Base-by-base conservation (phyloP, 2,797 vertebrate species). In the Sebastes hopkinsi region DNA sequence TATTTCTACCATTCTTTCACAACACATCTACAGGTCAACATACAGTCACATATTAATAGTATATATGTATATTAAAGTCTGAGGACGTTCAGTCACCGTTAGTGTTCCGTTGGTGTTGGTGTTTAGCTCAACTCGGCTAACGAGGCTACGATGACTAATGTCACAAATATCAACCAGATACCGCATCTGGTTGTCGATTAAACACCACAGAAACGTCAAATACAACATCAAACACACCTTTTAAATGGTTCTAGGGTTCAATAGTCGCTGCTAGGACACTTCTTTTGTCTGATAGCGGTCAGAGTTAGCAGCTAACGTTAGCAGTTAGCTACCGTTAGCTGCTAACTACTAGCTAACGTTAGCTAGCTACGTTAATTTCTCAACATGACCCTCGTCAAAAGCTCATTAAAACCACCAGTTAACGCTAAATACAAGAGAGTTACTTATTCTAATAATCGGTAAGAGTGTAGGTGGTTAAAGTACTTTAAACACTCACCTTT, bases 261-360 rank as follows among this genome's bases (percentile, higher is more conserved):
- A 10, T 52, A 4, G 20, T 10, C 8, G 12, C 23, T 46, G 16
- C 22, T 13, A 6, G 6, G 23, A 46, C 20, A n/a, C 65, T 42
- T 78, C 88, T 91, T 89, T 92, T 91, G 90, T 90, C 77, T 84
- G 81, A 22, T 59, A 70, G 78, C 36, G 36, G 36, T 38, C 36
- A 38, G 36, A 38, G 36, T 38, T 38, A 38, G 36, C 36, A 38
- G 79, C 75, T 88, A 85, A 79, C 76, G 68, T 38, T 62, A 67
- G 87, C 79, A 58, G 42, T 7, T 46, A 46, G 14, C 36, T 88
- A 85, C 79, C 76, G 66, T 56, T 62, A 64, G 87, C 79, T 64
- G 42, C 42, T 46, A 46, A 42, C 13, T 38, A 14, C 36, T 38
- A 42, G 38, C 38, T 42, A 25, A 23, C 22, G 62, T 25, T 65